These are phyloP conservation scores for Mormyrus iriodes DNA, from an alignment of 2,113 vertebrate genomes.

Conservation along the genomic window DNA sequence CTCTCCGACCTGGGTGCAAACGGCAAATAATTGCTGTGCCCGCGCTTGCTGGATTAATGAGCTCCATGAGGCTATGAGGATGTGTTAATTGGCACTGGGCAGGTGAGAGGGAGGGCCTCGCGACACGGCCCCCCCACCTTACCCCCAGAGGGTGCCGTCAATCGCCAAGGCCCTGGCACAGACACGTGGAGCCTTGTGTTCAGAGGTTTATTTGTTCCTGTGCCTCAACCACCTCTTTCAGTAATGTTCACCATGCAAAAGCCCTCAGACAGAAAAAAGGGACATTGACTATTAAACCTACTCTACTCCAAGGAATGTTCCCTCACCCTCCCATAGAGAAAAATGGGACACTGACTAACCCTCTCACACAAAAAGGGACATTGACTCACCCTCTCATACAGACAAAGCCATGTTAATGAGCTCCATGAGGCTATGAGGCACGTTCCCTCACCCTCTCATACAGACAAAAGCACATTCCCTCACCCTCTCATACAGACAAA, in stretches of 20 bases:
- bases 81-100: slow-evolving; percentile 47
- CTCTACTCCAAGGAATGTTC: not conserved
- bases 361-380: no score
- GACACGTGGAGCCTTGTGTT: slow-evolving; percentile 33
- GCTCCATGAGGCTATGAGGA: slow-evolving; percentile 30
- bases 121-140: not conserved
- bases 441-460: no score
- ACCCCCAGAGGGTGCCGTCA: not conserved
- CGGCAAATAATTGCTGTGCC: slow-evolving; percentile 37
- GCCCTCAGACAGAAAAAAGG: not conserved
- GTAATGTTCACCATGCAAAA: not conserved
- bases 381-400: not conserved
- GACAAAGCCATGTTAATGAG: no score
- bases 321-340: not conserved
- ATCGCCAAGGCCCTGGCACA: not conserved
- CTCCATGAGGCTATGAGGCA: no score
- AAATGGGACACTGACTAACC: no score
- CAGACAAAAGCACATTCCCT: not conserved
- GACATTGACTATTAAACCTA: not conserved
- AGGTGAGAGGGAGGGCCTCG: slow-evolving; percentile 30
- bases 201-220: slow-evolving; percentile 27
- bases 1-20: slow-evolving; percentile 7
- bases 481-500: no score
- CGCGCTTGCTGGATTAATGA: slow-evolving; percentile 39
- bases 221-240: not conserved